phyloP scores from a whole-genome alignment of 1,140 invertebrate genomes.

The Paraescarpia echinospica region DNA sequence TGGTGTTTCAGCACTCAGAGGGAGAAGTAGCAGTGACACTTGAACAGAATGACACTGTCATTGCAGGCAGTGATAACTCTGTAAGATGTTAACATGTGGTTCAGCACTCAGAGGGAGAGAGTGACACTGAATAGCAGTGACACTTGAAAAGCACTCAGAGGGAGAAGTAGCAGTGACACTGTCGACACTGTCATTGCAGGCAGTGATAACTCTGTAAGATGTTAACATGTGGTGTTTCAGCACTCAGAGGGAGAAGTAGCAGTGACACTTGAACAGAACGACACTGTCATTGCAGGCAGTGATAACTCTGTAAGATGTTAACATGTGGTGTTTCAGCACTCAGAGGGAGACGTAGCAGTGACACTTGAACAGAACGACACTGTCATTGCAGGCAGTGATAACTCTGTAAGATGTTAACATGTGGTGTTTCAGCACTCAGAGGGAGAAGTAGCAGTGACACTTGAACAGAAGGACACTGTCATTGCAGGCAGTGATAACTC shows the following conservation, averaged over 20 bases:
- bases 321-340: not conserved
- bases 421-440: not conserved
- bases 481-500: not conserved
- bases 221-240: not conserved
- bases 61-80: not conserved
- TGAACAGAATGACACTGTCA: not conserved
- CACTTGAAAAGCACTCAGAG: not conserved
- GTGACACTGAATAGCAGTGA: not conserved
- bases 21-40: not conserved
- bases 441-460: not conserved
- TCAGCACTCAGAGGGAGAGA: not conserved
- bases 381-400: not conserved
- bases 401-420: not conserved
- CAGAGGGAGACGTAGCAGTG: not conserved
- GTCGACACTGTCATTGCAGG: not conserved
- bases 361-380: not conserved
- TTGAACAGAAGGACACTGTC: not conserved
- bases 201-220: not conserved
- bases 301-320: not conserved
- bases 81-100: not conserved
- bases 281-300: not conserved
- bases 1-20: not conserved
- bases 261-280: not conserved
- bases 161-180: not conserved
- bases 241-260: not conserved